Evolutionary conservation across 1,140 invertebrate species (phyloP).

Genomic region (Pseudobourletiella spinata): DNA sequence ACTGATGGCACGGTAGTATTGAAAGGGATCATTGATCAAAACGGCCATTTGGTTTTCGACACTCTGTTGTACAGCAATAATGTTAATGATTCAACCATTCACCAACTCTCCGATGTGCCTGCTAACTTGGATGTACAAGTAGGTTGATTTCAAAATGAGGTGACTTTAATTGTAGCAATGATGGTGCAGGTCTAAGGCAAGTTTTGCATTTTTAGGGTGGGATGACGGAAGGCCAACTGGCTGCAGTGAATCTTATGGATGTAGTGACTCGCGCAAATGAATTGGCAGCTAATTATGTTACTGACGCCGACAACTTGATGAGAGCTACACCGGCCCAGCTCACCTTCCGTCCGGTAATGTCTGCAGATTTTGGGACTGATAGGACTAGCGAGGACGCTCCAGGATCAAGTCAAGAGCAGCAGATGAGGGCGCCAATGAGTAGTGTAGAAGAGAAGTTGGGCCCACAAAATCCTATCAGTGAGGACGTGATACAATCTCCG

Average conservation of each 20-base stretch:
- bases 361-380: too few species aligned
- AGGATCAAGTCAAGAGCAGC: too few species aligned
- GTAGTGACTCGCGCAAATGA: too few species aligned
- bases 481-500: too few species aligned
- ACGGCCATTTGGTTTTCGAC: constrained; percentile 21
- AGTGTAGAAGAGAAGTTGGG: too few species aligned
- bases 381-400: too few species aligned
- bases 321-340: too few species aligned
- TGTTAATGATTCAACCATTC: constrained; percentile 12
- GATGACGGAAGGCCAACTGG: neutral
- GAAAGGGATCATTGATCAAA: constrained; percentile 21
- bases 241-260: neutral
- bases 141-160: neutral
- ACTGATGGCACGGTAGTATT: constrained; percentile 22
- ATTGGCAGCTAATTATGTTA: too few species aligned
- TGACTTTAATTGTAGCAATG: neutral
- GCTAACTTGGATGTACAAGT: neutral
- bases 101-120: neutral
- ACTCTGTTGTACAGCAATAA: constrained; percentile 15
- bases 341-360: too few species aligned
- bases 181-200: neutral
- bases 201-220: neutral
- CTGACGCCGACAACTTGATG: too few species aligned
- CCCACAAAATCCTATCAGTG: too few species aligned
- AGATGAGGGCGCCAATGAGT: too few species aligned